Base-by-base conservation (phyloP, 92 coral and sea anemone genomes). In the Paragorgia papillata region DNA sequence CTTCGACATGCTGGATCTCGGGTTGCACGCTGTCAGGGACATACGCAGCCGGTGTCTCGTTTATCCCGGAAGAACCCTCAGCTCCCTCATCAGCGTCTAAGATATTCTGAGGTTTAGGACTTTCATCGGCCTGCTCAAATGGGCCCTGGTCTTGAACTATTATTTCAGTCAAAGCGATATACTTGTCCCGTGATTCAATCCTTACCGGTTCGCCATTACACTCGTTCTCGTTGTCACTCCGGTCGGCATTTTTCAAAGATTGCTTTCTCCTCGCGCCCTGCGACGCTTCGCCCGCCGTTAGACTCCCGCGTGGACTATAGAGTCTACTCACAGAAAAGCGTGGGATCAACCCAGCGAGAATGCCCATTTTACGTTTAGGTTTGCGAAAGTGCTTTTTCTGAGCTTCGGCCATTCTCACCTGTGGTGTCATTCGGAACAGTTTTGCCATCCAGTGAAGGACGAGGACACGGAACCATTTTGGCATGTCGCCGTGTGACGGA, bases 391-490 rank as follows among this genome's bases (percentile, higher is more conserved):
- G 78, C 25, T 71, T 71, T 37, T 71, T 71, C 51, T 71, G 78
- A 34, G 78, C 30, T 34, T 71, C 78, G 3, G 78, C 78, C 78
- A 71, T 53, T 20, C 39, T 54, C 24, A 71, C 78, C 49, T 71
- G 78, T 22, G 78, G 78, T 34, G 78, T 71, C 78, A 71, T 71
- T 9, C 89, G 84, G 73, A 95, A 89, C 25, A 95, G 10, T 49
- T 87, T 86, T 2, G 97, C 99, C 84, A 95, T 63, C 66, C 96
- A 85, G 51, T 87, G 95, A 9, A 95, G 66, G 25, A 95, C 92
- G 5, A 95, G 59, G 30, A 83, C 81, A 35, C 92, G 93, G 66
- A 95, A 89, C 99, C 99, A 95, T 20, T 66, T 67, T 1, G 97
- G 97, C 99, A 95, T 89, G 44, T 83, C 88, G 26, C 90, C 90